Evolutionary conservation across 2,113 vertebrate species (phyloP).

Genomic region (Panthera leo): DNA sequence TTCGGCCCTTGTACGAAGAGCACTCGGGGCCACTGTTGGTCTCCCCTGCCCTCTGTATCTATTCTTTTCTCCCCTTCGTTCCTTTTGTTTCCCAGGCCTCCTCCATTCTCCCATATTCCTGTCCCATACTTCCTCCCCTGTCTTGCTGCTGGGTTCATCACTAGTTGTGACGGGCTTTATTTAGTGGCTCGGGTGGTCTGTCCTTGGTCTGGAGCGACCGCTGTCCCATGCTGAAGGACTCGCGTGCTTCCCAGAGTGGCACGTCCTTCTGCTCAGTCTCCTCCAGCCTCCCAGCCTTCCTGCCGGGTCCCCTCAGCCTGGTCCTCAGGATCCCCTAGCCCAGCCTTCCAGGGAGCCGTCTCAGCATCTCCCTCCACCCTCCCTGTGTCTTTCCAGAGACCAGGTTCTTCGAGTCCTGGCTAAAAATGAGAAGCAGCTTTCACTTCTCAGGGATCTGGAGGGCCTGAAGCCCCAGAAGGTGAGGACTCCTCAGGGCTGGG

Average conservation of each 20-base stretch:
- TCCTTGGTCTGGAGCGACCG: neutral
- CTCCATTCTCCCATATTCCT: no score
- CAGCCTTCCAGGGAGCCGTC: neutral
- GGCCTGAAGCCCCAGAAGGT: slow-evolving; percentile 86
- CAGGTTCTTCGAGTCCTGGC: slow-evolving; percentile 91
- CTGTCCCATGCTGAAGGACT: neutral
- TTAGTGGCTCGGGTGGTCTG: neutral
- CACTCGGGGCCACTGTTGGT: no score
- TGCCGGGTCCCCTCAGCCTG: neutral
- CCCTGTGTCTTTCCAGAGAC: slow-evolving; percentile 85
- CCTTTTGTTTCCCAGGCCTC: neutral
- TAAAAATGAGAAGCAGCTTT: slow-evolving; percentile 84
- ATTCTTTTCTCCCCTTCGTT: neutral
- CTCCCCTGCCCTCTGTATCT: neutral
- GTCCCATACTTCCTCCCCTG: neutral
- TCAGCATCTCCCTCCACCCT: neutral
- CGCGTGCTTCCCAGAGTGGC: neutral
- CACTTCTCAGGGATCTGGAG: slow-evolving; percentile 84
- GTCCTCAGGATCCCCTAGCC: neutral
- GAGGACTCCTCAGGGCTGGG: slow-evolving; percentile 36
- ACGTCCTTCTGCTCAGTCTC: neutral
- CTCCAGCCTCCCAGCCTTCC: neutral
- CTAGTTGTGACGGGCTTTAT: neutral
- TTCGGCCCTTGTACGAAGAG: neutral
- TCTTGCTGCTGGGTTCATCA: neutral